Percentiles rank a stretch among this genome's conserved stretches.
Evolutionary conservation across 2,797 vertebrate genomes (phyloP).

Genomic region (Tapera naevia): DNA sequence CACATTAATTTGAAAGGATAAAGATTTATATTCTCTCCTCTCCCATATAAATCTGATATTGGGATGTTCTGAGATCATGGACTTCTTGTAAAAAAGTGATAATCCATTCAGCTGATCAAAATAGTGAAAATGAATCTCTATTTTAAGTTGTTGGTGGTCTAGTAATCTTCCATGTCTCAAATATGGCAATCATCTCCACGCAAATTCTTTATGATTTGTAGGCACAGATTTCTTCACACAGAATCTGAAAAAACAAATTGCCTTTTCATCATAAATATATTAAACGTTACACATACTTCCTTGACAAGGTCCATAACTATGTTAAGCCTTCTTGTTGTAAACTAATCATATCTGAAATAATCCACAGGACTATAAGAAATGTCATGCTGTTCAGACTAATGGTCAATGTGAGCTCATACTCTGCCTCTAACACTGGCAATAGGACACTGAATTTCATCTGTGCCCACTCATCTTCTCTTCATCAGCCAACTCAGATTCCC

Average conservation of each 20-base stretch:
- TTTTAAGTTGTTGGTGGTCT: not conserved
- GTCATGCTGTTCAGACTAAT: not conserved
- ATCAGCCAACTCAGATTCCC: not conserved
- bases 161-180: not conserved
- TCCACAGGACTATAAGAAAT: not conserved
- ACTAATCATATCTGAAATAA: not conserved
- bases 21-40: too few species aligned
- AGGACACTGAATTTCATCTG: not conserved
- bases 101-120: not conserved
- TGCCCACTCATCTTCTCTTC: not conserved
- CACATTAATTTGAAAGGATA: not conserved
- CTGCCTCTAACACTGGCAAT: not conserved
- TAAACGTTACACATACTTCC: not conserved
- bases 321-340: not conserved
- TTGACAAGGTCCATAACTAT: not conserved
- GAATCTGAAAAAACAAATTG: not conserved
- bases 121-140: not conserved
- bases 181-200: not conserved
- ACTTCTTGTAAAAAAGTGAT: not conserved
- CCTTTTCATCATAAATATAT: not conserved
- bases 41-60: too few species aligned
- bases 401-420: not conserved
- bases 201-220: not conserved
- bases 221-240: not conserved
- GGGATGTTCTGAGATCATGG: not conserved